These are phyloP conservation scores for Hepsetus odoe DNA, from an alignment of 2,113 vertebrate species.

Conservation along the genomic window DNA sequence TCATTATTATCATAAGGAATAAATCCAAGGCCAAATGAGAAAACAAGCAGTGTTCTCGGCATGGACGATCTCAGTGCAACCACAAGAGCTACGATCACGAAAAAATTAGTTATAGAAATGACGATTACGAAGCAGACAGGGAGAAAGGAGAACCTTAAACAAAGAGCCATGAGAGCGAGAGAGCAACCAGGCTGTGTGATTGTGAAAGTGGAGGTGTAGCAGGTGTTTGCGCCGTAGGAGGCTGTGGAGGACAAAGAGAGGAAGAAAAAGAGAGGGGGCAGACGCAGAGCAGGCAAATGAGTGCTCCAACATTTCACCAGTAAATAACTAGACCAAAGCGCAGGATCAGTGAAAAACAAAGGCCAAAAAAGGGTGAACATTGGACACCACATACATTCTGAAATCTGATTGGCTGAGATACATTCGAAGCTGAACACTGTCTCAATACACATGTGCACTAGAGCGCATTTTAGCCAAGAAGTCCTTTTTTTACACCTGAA, in stretches of 20 bases:
- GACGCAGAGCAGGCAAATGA: not conserved
- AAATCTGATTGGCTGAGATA: not conserved
- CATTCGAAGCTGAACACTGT: not conserved
- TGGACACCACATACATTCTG: not conserved
- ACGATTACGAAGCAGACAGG: not conserved
- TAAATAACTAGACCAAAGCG: not conserved
- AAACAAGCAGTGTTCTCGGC: not conserved
- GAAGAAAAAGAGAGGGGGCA: not conserved
- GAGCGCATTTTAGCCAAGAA: no score
- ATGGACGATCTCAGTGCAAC: not conserved
- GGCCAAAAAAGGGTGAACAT: not conserved
- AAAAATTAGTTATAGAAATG: not conserved
- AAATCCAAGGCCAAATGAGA: not conserved
- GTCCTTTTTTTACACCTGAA: no score
- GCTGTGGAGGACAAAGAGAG: not conserved
- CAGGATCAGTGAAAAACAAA: not conserved
- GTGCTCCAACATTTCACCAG: not conserved
- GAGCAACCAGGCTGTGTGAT: not conserved
- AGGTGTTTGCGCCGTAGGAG: constrained; percentile 31
- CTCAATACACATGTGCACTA: no score
- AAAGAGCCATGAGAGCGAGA: not conserved
- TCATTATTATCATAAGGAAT: not conserved
- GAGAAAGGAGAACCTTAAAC: not conserved
- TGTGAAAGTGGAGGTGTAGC: constrained; percentile 18
- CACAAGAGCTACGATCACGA: not conserved